Evolutionary conservation across 2,888 invertebrate genomes (phyloP), one percentile per base, ranked within the genome.

Genomic region (Geotrupes spiniger): DNA sequence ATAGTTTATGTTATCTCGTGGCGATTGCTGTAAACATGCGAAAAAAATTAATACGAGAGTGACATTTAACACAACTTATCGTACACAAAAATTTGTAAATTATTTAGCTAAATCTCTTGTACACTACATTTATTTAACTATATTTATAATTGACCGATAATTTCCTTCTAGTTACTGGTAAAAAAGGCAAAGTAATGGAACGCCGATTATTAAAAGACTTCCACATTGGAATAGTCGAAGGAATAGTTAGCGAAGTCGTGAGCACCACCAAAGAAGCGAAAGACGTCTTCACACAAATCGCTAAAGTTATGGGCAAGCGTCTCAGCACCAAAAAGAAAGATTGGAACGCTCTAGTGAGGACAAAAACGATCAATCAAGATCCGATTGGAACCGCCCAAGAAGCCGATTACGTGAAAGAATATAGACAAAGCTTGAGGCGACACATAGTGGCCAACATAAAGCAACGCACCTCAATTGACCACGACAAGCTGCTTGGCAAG

Each of bases 191-290:
- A 68, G 85, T 89, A 2, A 88, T 92, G 87, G 92, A 92, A 65
- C 79, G 92, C 11, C 80, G 91, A 26, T 82, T 92, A 10, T 78
- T 91, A 42, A 92, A 91, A 69, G 92, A 92, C 74, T 92, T 92
- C 82, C 91, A 91, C 66, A 92, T 92, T 54, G 92, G 92, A 8
- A 85, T 89, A 44, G 90, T 92, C 0, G 91, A 92, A 66, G 89
- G 86, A 2, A 81, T 91, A 26, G 83, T 87, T 16, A 85, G 82
- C 54, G 87, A 89, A 55, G 86, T 85, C 38, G 48, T 85, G 50
- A 78, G 79, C 1, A 76, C 72, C n/a, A 83, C 83, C 14, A 83
- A 82, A 53, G 82, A 82, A 12, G 81, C 85, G 0, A 84, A 85
- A 55, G 91, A 91, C 66, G 86, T 92, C 0, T 92, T 92, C 71